phyloP scores from a whole-genome alignment of 2,113 vertebrate genomes.

The Tinamus guttatus region DNA sequence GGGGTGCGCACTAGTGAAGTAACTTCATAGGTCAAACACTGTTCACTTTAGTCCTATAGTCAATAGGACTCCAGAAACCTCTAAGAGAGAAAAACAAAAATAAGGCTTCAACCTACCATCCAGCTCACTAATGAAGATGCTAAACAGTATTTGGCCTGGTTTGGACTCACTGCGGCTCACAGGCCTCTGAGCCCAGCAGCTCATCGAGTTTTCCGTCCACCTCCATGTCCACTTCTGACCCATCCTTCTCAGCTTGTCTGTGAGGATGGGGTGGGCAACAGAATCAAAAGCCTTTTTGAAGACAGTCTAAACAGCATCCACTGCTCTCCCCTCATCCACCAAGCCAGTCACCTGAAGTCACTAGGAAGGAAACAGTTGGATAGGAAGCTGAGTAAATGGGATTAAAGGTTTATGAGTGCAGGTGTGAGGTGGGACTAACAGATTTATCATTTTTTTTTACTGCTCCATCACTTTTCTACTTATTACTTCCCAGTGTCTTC shows the following conservation, averaged over 20 bases:
- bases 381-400: neutral
- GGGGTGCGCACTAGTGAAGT: neutral
- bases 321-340: too few relatives aligned
- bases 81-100: neutral
- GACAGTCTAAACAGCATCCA: too few relatives aligned
- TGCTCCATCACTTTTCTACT: neutral
- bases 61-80: neutral
- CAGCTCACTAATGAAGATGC: too few relatives aligned
- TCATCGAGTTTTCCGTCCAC: too few relatives aligned
- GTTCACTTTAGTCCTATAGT: neutral
- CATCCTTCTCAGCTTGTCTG: too few relatives aligned
- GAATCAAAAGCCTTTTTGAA: too few relatives aligned
- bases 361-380: neutral
- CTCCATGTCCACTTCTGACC: too few relatives aligned
- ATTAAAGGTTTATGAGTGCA: neutral
- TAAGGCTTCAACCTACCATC: neutral
- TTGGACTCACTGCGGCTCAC: too few relatives aligned
- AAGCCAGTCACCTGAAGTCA: neutral
- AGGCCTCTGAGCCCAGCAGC: too few relatives aligned
- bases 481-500: neutral
- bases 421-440: neutral
- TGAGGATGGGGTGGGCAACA: too few relatives aligned
- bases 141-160: too few relatives aligned
- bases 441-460: neutral
- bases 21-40: neutral